Conservation (phyloP, 2,797 vertebrate species). For the Tinamus major region DNA sequence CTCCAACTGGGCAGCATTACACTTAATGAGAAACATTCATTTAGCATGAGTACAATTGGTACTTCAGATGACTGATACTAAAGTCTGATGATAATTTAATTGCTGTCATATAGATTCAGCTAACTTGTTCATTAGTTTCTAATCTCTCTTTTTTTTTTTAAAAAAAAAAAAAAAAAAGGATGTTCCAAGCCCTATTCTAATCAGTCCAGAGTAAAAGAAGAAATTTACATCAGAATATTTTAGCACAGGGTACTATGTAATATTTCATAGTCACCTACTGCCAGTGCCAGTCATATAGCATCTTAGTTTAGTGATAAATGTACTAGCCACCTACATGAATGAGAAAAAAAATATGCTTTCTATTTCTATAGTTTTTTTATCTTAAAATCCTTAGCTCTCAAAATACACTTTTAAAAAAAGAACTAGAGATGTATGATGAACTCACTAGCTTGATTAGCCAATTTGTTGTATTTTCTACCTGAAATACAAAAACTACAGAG, state of each 20-base stretch:
- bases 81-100: background rate
- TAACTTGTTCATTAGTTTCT: background rate
- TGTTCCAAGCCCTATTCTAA: background rate
- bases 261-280: background rate
- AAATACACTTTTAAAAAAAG: background rate
- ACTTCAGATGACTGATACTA: background rate
- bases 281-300: background rate
- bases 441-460: background rate
- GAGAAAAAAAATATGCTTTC: background rate
- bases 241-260: background rate
- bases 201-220: background rate
- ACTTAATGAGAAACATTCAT: background rate
- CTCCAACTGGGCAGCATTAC: background rate
- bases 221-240: background rate
- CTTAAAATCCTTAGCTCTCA: background rate
- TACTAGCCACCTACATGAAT: background rate
- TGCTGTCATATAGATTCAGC: background rate
- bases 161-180: too few species aligned
- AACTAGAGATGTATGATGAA: background rate
- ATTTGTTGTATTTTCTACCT: background rate
- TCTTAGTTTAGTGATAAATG: background rate
- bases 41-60: background rate
- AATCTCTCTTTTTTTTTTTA: background rate
- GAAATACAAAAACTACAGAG: background rate
- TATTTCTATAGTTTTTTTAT: background rate